Evolutionary conservation across 2,113 vertebrate genomes (phyloP).

Genomic region (Sus scrofa): T2T-Sscrofa CM000827.6:106144501-106145000

Average conservation of each 20-base stretch:
- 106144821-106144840: neutral
- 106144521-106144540: neutral
- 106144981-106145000: neutral
- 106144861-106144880: neutral
- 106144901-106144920: neutral
- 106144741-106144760: neutral
- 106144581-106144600: neutral
- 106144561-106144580: neutral
- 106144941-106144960: neutral
- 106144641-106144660: neutral
- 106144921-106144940: neutral
- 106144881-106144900: neutral
- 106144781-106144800: accelerated
- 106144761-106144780: neutral
- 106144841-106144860: neutral
- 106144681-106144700: neutral
- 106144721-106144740: neutral
- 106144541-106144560: neutral
- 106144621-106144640: neutral
- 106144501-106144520: neutral
- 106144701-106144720: neutral
- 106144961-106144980: neutral
- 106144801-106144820: neutral
- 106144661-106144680: neutral
- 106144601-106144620: neutral